These are phyloP conservation scores for Poecilus cupreus DNA, from an alignment of 2,888 invertebrate species.

Conservation along the genomic window DNA sequence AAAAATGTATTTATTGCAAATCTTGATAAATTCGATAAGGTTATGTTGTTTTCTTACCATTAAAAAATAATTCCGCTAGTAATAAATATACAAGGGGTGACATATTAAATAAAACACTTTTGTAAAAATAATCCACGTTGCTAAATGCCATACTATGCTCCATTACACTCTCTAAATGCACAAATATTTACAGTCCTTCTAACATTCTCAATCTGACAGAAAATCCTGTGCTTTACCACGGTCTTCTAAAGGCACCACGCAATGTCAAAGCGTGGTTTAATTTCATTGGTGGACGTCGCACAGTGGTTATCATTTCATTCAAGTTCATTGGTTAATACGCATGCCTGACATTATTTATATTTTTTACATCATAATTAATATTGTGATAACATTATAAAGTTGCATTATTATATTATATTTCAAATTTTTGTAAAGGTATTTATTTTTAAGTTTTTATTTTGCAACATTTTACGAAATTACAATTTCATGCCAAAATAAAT, in stretches of 20 bases:
- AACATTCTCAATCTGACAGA: slow-evolving; percentile 47
- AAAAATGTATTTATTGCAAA: slow-evolving; percentile 61
- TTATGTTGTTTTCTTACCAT: slow-evolving; percentile 75
- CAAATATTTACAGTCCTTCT: slow-evolving; percentile 19
- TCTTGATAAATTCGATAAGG: slow-evolving; percentile 45
- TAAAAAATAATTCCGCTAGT: slow-evolving; percentile 81
- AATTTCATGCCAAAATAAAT: background rate
- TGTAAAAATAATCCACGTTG: slow-evolving; percentile 73
- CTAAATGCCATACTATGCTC: slow-evolving; percentile 41
- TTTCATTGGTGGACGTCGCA: slow-evolving; percentile 73
- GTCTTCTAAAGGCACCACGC: slow-evolving; percentile 34
- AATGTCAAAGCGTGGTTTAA: slow-evolving; percentile 71
- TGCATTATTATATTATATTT: no score
- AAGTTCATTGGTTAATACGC: slow-evolving; percentile 1
- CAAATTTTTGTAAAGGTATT: no score
- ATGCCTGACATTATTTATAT: slow-evolving; percentile 6
- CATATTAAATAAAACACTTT: slow-evolving; percentile 76
- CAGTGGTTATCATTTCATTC: slow-evolving; percentile 14
- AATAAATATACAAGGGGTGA: slow-evolving; percentile 81
- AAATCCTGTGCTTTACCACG: slow-evolving; percentile 6
- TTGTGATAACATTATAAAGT: no score
- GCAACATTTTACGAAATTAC: background rate
- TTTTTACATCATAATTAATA: background rate
- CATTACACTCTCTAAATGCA: slow-evolving; percentile 18
- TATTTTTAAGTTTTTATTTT: background rate